Conservation (phyloP, 1,140 invertebrate genomes). For the Pseudomyrmex flavicornis region DNA sequence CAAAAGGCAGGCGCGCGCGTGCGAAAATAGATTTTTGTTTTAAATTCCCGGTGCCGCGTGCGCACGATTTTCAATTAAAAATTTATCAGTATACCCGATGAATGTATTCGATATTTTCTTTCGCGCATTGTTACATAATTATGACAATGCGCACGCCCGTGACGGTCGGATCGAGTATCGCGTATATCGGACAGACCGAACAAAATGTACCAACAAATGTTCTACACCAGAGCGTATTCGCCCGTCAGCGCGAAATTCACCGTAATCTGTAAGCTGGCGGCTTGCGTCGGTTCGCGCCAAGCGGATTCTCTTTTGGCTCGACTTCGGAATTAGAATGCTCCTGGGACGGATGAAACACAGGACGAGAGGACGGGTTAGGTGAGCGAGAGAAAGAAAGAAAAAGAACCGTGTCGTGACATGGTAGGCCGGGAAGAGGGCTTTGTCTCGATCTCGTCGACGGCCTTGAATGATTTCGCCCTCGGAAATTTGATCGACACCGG, state of each 20-base stretch:
- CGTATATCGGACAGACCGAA: slow-evolving; percentile 27
- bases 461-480: slow-evolving; percentile 80
- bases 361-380: neutral
- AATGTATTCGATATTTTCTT: slow-evolving; percentile 53
- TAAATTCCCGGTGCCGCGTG: slow-evolving; percentile 33
- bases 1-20: slow-evolving; percentile 33
- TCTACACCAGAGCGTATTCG: neutral
- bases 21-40: slow-evolving; percentile 49
- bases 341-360: slow-evolving; percentile 22
- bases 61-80: slow-evolving; percentile 57
- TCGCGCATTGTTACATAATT: slow-evolving; percentile 47
- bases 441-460: slow-evolving; percentile 77
- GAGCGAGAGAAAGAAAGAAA: neutral
- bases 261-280: slow-evolving; percentile 33
- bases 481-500: slow-evolving; percentile 85
- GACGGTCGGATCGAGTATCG: slow-evolving; percentile 38
- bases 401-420: slow-evolving; percentile 15
- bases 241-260: slow-evolving; percentile 18
- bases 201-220: neutral
- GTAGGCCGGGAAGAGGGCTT: slow-evolving; percentile 72
- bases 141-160: slow-evolving; percentile 35
- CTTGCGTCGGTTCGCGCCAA: slow-evolving; percentile 19
- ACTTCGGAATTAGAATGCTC: slow-evolving; percentile 29
- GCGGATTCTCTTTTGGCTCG: slow-evolving; percentile 12
- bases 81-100: slow-evolving; percentile 51